Percentiles rank a stretch among this genome's conserved stretches.
phyloP scores from a whole-genome alignment of 2,797 vertebrate genomes.

The Crenuchus spilurus region DNA sequence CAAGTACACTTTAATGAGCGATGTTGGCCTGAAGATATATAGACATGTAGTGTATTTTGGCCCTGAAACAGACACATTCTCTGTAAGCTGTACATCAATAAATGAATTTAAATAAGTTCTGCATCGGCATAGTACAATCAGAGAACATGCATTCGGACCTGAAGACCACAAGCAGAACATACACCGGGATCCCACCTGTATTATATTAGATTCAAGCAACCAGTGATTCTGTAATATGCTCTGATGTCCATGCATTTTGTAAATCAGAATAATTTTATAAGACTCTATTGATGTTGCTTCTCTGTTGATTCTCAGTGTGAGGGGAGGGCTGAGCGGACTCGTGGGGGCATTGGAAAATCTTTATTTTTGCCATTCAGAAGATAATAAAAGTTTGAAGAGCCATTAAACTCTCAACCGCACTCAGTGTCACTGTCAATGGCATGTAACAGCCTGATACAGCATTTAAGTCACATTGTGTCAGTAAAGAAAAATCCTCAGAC shows the following conservation, averaged over 20 bases:
- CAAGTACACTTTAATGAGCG: conserved; percentile 71
- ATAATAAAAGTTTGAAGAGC: conserved; percentile 59
- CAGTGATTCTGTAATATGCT: conserved; percentile 64
- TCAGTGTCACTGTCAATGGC: conserved; percentile 32
- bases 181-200: conserved; percentile 62
- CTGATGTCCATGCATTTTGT: conserved; percentile 78
- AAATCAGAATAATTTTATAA: conserved; percentile 77
- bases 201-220: conserved; percentile 17
- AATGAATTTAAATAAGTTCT: conserved; percentile 77
- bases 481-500: too few species aligned
- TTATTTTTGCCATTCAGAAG: conserved; percentile 61
- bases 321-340: conserved; percentile 30
- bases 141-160: conserved; percentile 63
- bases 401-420: conserved; percentile 30
- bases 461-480: too few species aligned
- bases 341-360: conserved; percentile 49
- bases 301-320: conserved; percentile 43
- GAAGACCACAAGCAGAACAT: conserved; percentile 65
- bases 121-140: conserved; percentile 54
- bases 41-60: conserved; percentile 64
- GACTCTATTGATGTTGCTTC: conserved; percentile 60
- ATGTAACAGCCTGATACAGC: too few species aligned
- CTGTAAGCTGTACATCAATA: conserved; percentile 81
- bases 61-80: conserved; percentile 68
- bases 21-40: conserved; percentile 63